Percentiles rank a stretch among this genome's conserved stretches.
Conservation (phyloP, 2,888 invertebrate genomes). For the Lycocerus yunnanus region DNA sequence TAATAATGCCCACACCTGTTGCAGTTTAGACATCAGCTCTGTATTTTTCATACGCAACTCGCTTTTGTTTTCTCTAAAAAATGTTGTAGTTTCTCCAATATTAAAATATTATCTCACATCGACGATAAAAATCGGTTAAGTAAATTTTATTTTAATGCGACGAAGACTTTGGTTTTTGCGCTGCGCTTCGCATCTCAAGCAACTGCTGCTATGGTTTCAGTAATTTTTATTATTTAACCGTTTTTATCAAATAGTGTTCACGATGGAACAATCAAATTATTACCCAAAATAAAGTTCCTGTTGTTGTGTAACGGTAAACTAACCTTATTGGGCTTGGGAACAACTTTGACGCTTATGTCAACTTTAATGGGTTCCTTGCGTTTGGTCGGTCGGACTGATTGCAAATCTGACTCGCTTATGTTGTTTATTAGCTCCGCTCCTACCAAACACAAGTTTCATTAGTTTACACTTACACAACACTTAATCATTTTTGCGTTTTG, state of each 20-base stretch:
- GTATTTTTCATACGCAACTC: conserved; percentile 66
- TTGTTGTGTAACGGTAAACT: conserved; percentile 40
- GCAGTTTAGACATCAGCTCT: conserved; percentile 65
- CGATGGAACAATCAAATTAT: background rate
- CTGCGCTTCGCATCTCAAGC: too few relatives aligned
- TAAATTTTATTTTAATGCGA: background rate
- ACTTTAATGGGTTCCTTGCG: conserved; percentile 75
- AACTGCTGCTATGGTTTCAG: too few relatives aligned
- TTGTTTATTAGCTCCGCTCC: conserved; percentile 51
- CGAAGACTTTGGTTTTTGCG: too few relatives aligned
- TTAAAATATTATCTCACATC: background rate
- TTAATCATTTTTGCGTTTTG: background rate
- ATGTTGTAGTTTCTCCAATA: background rate
- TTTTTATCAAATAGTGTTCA: background rate
- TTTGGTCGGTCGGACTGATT: conserved; percentile 55
- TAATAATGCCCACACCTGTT: conserved; percentile 65
- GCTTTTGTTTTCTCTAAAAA: conserved; percentile 65
- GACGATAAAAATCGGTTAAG: background rate
- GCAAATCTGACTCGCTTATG: conserved; percentile 57
- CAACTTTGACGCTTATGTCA: conserved; percentile 76
- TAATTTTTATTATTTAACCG: background rate
- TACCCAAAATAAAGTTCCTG: background rate
- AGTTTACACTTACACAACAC: conserved; percentile 10
- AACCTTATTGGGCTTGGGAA: conserved; percentile 64
- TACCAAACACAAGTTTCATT: conserved; percentile 53